Percentiles rank a stretch among this genome's conserved stretches.
phyloP scores from a whole-genome alignment of 2,113 vertebrate genomes.

The Ardeotis arabs region DNA sequence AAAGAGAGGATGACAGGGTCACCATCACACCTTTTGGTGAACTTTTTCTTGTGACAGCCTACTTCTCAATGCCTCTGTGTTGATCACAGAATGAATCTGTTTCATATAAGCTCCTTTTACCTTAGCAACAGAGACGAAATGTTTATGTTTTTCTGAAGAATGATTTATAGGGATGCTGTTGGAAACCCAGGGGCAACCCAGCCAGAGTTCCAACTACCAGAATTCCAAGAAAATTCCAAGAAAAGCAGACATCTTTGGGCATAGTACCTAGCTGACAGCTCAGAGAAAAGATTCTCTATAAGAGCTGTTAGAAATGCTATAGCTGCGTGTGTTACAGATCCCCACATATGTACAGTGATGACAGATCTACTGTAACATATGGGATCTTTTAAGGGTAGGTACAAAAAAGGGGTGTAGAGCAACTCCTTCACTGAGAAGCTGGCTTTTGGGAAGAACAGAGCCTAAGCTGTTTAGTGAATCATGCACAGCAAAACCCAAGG shows the following conservation, averaged over 20 bases:
- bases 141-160: neutral
- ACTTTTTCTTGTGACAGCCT: neutral
- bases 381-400: slow-evolving; percentile 50
- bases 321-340: slow-evolving; percentile 49
- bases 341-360: slow-evolving; percentile 63
- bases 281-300: neutral
- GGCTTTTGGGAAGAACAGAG: neutral
- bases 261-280: slow-evolving; percentile 43
- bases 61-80: accelerated
- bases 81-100: neutral
- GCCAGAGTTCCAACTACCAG: neutral
- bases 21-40: neutral
- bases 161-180: neutral
- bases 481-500: neutral
- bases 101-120: neutral
- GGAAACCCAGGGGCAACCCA: neutral
- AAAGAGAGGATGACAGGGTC: neutral
- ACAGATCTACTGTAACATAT: slow-evolving; percentile 63
- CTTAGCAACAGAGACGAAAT: neutral
- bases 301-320: slow-evolving; percentile 65
- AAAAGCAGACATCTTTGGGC: neutral
- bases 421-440: neutral
- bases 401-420: neutral
- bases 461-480: neutral
- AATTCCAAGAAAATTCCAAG: slow-evolving; percentile 19